A percentile compares a stretch with the other conserved stretches of the same genome.
Conservation (phyloP, 2,888 invertebrate genomes). For the Rotaria socialis region DNA sequence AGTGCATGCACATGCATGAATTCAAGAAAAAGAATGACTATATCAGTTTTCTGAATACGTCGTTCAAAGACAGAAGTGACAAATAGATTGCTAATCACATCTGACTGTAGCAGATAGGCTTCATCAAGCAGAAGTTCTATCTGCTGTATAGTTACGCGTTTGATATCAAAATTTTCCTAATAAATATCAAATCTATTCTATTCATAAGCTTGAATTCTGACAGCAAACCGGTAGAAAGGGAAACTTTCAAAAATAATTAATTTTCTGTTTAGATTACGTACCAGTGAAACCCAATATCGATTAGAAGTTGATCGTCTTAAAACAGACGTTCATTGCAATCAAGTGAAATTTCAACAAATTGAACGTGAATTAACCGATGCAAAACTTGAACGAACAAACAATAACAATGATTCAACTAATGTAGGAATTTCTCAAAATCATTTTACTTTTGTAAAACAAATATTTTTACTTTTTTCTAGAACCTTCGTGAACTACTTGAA, state of each 20-base stretch:
- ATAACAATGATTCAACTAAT: not conserved
- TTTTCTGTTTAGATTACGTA: not conserved
- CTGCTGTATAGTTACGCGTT: no score
- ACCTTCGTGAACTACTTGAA: slow-evolving; percentile 32
- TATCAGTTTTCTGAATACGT: no score
- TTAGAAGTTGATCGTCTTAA: slow-evolving; percentile 2
- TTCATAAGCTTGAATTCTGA: no score
- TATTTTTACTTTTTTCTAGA: not conserved
- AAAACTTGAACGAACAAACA: not conserved
- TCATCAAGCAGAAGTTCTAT: no score
- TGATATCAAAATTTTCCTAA: no score
- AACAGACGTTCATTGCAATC: slow-evolving; percentile 16
- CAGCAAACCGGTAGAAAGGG: no score
- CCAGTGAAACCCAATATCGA: slow-evolving; percentile 30
- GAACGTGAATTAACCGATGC: not conserved
- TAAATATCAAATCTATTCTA: no score
- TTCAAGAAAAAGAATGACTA: no score
- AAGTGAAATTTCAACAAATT: not conserved
- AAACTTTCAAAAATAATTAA: not conserved
- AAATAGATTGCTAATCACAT: no score
- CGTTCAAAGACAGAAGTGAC: no score
- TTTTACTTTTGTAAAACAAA: not conserved
- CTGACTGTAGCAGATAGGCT: no score
- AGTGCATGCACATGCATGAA: no score
- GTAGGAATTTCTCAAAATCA: not conserved